phyloP scores from a whole-genome alignment of 2,888 invertebrate species.

The Cantharis nigra region DNA sequence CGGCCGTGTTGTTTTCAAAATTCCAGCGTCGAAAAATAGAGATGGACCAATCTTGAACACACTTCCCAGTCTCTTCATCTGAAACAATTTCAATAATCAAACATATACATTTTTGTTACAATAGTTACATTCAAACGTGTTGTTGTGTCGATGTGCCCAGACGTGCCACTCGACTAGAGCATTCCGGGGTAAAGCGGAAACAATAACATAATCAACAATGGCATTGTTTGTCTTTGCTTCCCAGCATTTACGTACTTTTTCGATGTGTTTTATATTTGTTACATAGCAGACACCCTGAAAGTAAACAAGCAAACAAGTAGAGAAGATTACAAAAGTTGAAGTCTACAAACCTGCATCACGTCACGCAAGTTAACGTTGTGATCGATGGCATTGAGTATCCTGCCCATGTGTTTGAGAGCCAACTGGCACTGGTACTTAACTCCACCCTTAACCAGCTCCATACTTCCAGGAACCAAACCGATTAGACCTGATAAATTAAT shows the following conservation, averaged over 20 bases:
- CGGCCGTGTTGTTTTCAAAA: slow-evolving; percentile 85
- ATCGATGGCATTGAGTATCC: slow-evolving; percentile 82
- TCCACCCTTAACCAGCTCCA: slow-evolving; percentile 76
- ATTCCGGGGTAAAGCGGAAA: slow-evolving; percentile 76
- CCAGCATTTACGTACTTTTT: slow-evolving; percentile 80
- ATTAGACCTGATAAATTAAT: slow-evolving; percentile 92
- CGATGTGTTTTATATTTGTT: slow-evolving; percentile 70
- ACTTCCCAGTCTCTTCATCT: slow-evolving; percentile 92
- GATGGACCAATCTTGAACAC: slow-evolving; percentile 75
- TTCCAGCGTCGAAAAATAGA: slow-evolving; percentile 86
- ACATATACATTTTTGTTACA: neutral
- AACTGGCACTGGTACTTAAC: slow-evolving; percentile 81
- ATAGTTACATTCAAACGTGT: slow-evolving; percentile 78
- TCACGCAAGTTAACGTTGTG: slow-evolving; percentile 77
- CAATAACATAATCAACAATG: slow-evolving; percentile 85
- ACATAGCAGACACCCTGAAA: slow-evolving; percentile 83
- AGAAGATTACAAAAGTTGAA: neutral
- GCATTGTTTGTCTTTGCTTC: slow-evolving; percentile 83
- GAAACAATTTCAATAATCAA: slow-evolving; percentile 40
- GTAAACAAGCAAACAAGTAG: neutral
- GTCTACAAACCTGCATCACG: slow-evolving; percentile 68
- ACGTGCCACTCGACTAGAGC: slow-evolving; percentile 93
- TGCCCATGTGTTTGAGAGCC: slow-evolving; percentile 79
- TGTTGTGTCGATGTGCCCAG: slow-evolving; percentile 87
- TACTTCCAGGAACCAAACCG: slow-evolving; percentile 81